A percentile compares a stretch with the other conserved stretches of the same genome.
Conservation (phyloP, 2,113 vertebrate genomes). For the Ariopsis seemanni region DNA sequence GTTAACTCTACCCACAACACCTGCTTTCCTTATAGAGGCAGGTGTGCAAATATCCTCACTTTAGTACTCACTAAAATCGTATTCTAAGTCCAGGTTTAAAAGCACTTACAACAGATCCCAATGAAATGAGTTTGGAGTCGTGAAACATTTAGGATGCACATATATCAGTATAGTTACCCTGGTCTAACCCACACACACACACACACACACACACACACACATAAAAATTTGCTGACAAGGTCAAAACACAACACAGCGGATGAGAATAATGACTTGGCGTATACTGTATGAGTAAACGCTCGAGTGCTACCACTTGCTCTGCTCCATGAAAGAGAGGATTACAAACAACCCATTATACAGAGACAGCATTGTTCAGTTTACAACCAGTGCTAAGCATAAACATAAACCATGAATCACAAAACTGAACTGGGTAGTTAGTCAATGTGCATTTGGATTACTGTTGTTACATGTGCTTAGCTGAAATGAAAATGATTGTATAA, state of each 20-base stretch:
- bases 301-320: conserved; percentile 57
- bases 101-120: conserved; percentile 57
- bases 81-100: conserved; percentile 57
- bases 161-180: conserved; percentile 62
- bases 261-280: conserved; percentile 72
- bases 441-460: neutral
- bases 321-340: conserved; percentile 15
- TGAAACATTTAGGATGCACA: conserved; percentile 49
- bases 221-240: conserved; percentile 73
- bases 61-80: conserved; percentile 59
- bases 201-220: neutral
- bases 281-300: conserved; percentile 74
- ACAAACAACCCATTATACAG: conserved; percentile 29
- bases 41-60: conserved; percentile 39
- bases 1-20: conserved; percentile 29
- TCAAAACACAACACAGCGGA: conserved; percentile 70
- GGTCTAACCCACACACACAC: neutral
- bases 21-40: conserved; percentile 24
- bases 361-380: neutral
- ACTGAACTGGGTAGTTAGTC: neutral
- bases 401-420: conserved; percentile 22
- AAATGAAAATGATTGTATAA: neutral
- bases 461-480: neutral
- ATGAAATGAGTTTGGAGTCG: conserved; percentile 52
- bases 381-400: neutral